Base-by-base conservation (phyloP, 2,888 invertebrate genomes). In the Amblyjoppa proteus region DNA sequence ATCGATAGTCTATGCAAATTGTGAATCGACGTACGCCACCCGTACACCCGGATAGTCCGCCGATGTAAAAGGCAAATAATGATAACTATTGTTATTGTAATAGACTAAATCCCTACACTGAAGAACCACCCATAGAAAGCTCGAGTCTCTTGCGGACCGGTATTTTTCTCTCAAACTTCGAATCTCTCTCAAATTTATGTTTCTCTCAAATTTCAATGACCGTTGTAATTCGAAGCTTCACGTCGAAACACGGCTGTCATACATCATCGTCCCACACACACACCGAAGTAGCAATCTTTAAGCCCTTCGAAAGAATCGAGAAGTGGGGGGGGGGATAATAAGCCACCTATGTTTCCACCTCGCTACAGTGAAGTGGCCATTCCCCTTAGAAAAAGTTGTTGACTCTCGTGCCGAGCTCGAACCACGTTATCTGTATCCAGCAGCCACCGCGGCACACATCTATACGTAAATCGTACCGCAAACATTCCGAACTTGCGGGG, bases 201-300 rank as follows among this genome's bases (percentile, higher is more conserved):
- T 34, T 34, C 6, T 11, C 41, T 41, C 9, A 41, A 41, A 2
- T 3, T 41, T 41, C 41, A 41, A 41, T 41, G 41, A 41, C 41
- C 41, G 11, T 41, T 41, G 41, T 41, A 41, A 9, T 31, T 53
- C 6, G 3, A 53, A 31, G 7, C 16, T 34, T 20, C 3, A 13
- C 16, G 7, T 34, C 34, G 53, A 31, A 51, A 69, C 75, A 53
- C 53, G 16, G 41, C 70, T 61, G 38, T 38, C 7, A 49, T 53
- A 73, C 68, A 76, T 73, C 9, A 75, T 71, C 38, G 71, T 81
- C 70, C 66, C 25, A 58, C 49, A 85, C 81, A 64, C 53, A 74
- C 77, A 78, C 75, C 69, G 81, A 75, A 81, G 84, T 81, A 85
- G 81, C 84, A 85, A 77, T 78, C 73, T 69, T 78, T 20, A 73